Evolutionary conservation across 2,113 vertebrate genomes (phyloP).

Genomic region (Verasper variegatus): DNA sequence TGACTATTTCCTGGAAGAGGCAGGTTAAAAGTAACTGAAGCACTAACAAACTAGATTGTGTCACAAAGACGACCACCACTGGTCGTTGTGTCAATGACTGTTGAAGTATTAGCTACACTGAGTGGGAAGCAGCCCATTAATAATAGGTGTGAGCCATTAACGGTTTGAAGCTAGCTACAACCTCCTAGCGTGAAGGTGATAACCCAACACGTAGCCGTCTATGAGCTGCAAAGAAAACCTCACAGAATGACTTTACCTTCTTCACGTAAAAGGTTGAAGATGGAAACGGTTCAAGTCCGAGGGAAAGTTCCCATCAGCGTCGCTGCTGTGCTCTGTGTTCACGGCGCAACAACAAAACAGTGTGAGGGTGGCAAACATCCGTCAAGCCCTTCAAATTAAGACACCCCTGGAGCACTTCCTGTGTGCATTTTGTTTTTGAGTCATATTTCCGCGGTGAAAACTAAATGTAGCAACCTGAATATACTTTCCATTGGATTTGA

Average conservation of each 20-base stretch:
- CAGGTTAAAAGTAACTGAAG: not conserved
- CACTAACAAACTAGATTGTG: not conserved
- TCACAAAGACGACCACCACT: not conserved
- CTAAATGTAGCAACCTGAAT: too few relatives aligned
- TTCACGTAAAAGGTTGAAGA: rapidly evolving
- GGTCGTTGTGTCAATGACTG: not conserved
- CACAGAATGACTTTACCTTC: not conserved
- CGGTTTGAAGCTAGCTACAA: conserved; percentile 8
- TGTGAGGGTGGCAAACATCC: not conserved
- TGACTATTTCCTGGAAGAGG: not conserved
- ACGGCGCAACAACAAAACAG: not conserved
- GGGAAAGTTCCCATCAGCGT: not conserved
- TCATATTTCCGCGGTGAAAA: too few relatives aligned
- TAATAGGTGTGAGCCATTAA: not conserved
- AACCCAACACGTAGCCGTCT: not conserved
- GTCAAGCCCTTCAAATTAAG: conserved; percentile 24
- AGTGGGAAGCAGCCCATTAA: not conserved
- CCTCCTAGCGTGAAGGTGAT: not conserved
- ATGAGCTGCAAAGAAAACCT: not conserved
- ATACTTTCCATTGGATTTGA: not conserved
- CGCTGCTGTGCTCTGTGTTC: not conserved
- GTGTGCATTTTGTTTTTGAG: too few relatives aligned
- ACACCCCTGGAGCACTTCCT: not conserved
- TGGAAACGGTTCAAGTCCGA: not conserved
- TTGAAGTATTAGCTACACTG: not conserved